Percentiles rank a stretch among this genome's conserved stretches.
Conservation (phyloP, 2,113 vertebrate species). For the Paramormyrops kingsleyae region DNA sequence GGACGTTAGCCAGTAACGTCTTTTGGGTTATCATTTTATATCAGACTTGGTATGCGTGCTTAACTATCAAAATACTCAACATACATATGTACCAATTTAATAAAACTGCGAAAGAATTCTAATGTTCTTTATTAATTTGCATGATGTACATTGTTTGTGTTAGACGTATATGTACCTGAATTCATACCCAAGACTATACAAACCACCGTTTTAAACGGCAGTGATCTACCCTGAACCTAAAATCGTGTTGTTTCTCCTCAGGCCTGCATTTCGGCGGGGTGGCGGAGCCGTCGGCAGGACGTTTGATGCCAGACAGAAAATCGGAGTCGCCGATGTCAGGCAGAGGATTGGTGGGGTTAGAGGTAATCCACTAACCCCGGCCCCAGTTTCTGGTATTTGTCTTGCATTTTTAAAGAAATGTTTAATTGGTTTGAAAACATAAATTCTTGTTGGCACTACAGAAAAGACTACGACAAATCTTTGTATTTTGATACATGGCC, state of each 20-base stretch:
- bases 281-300: conserved; percentile 56
- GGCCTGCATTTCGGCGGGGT: conserved; percentile 45
- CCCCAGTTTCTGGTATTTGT: background rate
- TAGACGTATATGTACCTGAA: background rate
- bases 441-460: background rate
- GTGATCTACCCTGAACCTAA: background rate
- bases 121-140: background rate
- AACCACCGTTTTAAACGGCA: background rate
- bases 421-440: background rate
- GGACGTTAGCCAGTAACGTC: background rate
- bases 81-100: background rate
- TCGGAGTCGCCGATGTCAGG: conserved; percentile 76
- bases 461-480: background rate
- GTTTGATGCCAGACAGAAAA: conserved; percentile 91
- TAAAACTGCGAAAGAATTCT: background rate
- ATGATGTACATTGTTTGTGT: background rate
- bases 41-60: background rate
- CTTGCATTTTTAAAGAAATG: background rate
- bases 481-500: background rate
- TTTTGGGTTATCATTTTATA: background rate
- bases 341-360: conserved; percentile 67
- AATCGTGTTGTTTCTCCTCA: conserved; percentile 19
- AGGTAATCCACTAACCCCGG: conserved; percentile 17
- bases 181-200: background rate
- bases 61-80: background rate